Evolutionary conservation across 2,888 invertebrate species (phyloP).

Genomic region (Dimorphilus gyrociliatus): DNA sequence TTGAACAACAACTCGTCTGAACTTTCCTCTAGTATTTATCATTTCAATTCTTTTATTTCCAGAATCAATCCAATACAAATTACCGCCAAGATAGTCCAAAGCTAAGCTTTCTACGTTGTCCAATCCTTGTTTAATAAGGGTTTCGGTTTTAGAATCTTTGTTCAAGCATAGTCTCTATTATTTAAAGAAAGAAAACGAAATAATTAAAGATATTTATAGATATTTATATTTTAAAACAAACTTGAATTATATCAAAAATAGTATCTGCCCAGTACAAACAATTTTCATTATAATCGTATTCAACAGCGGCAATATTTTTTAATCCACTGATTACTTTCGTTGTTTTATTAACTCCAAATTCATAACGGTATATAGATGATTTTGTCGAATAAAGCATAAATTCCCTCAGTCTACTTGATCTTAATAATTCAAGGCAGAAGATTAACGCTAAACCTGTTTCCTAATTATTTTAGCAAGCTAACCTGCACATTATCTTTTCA

Average conservation of each 20-base stretch:
- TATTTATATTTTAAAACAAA: slow-evolving; percentile 10
- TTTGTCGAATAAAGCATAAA: slow-evolving; percentile 64
- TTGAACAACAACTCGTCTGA: slow-evolving; percentile 59
- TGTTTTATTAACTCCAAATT: slow-evolving; percentile 36
- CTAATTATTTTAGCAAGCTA: too few relatives aligned
- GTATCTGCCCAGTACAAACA: slow-evolving; percentile 80
- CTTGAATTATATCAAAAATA: slow-evolving; percentile 55
- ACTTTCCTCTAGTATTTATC: slow-evolving; percentile 55
- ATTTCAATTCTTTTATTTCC: slow-evolving; percentile 61
- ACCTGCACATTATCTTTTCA: slow-evolving; percentile 46
- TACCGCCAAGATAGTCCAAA: slow-evolving; percentile 69
- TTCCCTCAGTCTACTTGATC: slow-evolving; percentile 45
- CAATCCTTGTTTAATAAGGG: slow-evolving; percentile 55
- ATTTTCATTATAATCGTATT: slow-evolving; percentile 65
- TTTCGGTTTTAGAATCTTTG: slow-evolving; percentile 47
- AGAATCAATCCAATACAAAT: slow-evolving; percentile 73
- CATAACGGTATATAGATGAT: slow-evolving; percentile 54
- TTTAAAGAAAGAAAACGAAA: slow-evolving; percentile 1
- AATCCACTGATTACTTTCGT: slow-evolving; percentile 44
- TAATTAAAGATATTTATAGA: slow-evolving; percentile 8
- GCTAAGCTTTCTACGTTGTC: slow-evolving; percentile 74
- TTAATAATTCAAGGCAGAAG: too few relatives aligned
- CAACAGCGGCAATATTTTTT: slow-evolving; percentile 66
- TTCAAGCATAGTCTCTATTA: slow-evolving; percentile 42
- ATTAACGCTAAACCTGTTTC: too few relatives aligned